These are phyloP conservation scores for Cherax quadricarinatus DNA, from an alignment of 1,140 invertebrate species.

Conservation along the genomic window DNA sequence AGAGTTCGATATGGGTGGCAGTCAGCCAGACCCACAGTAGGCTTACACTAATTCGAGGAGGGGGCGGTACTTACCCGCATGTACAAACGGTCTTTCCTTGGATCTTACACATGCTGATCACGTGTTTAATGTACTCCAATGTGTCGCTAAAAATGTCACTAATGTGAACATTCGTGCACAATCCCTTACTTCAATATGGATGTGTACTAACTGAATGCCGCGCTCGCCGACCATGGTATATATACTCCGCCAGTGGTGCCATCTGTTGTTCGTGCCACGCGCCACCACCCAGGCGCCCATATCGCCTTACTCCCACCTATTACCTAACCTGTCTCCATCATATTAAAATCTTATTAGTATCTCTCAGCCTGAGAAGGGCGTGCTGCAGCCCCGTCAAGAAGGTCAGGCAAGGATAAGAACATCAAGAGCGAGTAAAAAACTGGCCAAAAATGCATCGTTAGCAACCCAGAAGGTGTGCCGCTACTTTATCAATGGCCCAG, in stretches of 20 bases:
- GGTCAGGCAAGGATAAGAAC: not conserved
- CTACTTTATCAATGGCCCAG: conserved; percentile 41
- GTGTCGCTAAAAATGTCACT: conserved; percentile 25
- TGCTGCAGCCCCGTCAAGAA: not conserved
- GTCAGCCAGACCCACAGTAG: too few relatives aligned
- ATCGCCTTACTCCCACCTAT: not conserved
- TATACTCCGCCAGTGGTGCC: conserved; percentile 36
- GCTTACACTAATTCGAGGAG: too few relatives aligned
- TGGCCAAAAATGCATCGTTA: not conserved
- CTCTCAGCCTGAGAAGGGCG: not conserved
- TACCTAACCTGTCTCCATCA: not conserved
- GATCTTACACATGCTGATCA: conserved; percentile 67
- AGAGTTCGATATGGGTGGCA: too few relatives aligned
- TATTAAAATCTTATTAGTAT: not conserved
- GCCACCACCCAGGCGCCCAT: not conserved
- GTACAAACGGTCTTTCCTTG: conserved; percentile 65
- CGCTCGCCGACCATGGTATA: conserved; percentile 1
- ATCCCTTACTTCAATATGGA: not conserved
- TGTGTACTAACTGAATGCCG: conserved; percentile 30
- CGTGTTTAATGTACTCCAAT: conserved; percentile 71
- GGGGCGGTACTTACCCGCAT: conserved; percentile 54
- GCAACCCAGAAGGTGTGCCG: not conserved
- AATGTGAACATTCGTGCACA: conserved; percentile 6
- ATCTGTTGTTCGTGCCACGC: conserved; percentile 26
- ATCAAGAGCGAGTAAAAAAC: not conserved